Percentiles rank a stretch among this genome's conserved stretches.
These are phyloP conservation scores for Ornithorhynchus anatinus DNA, from an alignment of 2,113 vertebrate species.

Conservation along the genomic window DNA sequence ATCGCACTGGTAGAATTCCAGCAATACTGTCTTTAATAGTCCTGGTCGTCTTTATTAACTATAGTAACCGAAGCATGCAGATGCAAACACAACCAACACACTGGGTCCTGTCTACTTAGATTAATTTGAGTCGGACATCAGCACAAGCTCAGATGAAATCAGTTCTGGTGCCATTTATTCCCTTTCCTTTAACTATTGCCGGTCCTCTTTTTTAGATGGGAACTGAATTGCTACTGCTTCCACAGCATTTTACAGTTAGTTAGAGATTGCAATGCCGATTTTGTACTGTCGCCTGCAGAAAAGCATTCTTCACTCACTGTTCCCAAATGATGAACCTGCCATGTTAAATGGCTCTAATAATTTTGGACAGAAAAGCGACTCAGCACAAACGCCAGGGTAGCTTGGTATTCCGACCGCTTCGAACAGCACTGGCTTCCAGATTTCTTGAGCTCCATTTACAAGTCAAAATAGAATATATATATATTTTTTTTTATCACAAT, in stretches of 20 bases:
- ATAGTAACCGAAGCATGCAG: neutral
- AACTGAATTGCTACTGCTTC: neutral
- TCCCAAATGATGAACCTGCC: neutral
- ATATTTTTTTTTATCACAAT: neutral
- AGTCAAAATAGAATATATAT: neutral
- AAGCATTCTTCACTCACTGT: neutral
- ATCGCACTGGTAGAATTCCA: neutral
- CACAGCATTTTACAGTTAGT: neutral
- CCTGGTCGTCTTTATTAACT: neutral
- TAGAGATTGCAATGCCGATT: neutral
- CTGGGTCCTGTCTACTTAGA: neutral
- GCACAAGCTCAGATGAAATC: neutral
- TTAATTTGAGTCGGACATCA: neutral
- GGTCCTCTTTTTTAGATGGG: neutral
- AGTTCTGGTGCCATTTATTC: conserved; percentile 2
- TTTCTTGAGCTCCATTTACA: neutral
- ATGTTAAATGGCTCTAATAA: neutral
- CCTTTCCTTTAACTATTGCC: neutral
- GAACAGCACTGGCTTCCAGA: neutral
- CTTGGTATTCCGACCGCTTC: neutral
- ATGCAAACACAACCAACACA: neutral
- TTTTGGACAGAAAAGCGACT: neutral
- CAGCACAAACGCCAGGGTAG: neutral
- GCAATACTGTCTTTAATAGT: neutral
- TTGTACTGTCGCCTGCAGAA: neutral